phyloP scores from a whole-genome alignment of 37 sponge, comb jelly and placozoan species.

The Eunapius fragilis region DNA sequence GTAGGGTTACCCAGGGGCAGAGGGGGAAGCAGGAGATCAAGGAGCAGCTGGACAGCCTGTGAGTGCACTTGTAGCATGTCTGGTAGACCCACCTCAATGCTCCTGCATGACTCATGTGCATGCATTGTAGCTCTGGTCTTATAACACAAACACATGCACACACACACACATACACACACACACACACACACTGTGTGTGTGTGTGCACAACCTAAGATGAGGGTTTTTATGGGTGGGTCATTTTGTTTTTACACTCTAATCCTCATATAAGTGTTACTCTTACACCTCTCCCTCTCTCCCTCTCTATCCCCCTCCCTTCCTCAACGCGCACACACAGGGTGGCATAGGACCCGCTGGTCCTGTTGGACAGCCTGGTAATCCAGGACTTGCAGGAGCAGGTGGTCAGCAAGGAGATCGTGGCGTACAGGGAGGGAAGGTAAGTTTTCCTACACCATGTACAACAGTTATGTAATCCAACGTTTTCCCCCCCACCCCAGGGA shows the following conservation, averaged over 20 bases:
- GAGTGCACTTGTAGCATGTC: slow-evolving; percentile 7
- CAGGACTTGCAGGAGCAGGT: not conserved
- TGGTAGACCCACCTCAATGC: too few relatives aligned
- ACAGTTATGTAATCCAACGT: not conserved
- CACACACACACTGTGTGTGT: too few relatives aligned
- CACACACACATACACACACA: too few relatives aligned
- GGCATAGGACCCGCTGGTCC: not conserved
- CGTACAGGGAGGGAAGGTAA: not conserved
- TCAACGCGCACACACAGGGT: not conserved
- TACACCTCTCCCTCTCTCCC: not conserved
- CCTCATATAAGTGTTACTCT: not conserved
- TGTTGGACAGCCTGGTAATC: not conserved
- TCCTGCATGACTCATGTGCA: not conserved
- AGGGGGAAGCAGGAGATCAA: slow-evolving; percentile 36
- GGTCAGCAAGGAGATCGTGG: not conserved
- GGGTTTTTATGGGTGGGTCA: too few relatives aligned
- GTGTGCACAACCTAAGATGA: too few relatives aligned
- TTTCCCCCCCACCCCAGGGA: not conserved
- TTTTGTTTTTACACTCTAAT: too few relatives aligned
- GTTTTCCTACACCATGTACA: not conserved
- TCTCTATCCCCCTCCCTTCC: not conserved
- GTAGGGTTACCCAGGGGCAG: slow-evolving; percentile 42
- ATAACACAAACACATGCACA: too few relatives aligned
- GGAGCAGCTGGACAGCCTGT: slow-evolving; percentile 68
- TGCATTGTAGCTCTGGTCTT: too few relatives aligned